phyloP scores from a whole-genome alignment of 1,140 invertebrate genomes.

The Lamellibrachia luymesi region DNA sequence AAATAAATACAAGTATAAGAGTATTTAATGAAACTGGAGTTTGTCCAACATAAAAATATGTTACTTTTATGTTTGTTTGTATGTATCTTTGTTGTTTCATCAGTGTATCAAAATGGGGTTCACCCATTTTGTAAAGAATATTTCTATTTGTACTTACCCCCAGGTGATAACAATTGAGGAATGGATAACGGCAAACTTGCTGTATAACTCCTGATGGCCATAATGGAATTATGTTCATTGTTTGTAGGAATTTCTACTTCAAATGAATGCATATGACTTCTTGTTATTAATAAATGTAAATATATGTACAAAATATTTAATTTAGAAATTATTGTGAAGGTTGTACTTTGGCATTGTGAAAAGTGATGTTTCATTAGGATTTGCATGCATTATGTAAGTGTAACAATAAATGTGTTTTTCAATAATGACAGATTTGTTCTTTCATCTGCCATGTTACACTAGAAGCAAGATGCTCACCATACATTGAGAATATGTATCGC shows the following conservation, averaged over 20 bases:
- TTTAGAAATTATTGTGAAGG: not conserved
- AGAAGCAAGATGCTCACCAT: not conserved
- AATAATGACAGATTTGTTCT: not conserved
- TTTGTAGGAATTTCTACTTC: not conserved
- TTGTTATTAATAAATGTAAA: not conserved
- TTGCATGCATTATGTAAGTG: not conserved
- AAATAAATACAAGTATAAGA: not conserved
- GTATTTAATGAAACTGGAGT: not conserved
- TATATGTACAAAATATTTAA: not conserved
- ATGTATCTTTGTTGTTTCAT: not conserved
- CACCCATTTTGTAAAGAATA: not conserved
- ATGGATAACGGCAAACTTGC: not conserved
- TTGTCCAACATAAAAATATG: not conserved
- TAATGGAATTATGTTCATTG: not conserved
- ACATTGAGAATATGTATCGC: not conserved
- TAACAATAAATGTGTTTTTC: not conserved
- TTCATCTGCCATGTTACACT: not conserved
- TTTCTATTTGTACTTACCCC: not conserved
- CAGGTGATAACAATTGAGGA: not conserved
- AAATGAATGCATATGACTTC: not conserved
- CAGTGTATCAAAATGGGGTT: not conserved
- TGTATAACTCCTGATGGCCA: not conserved
- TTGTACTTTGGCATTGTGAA: not conserved
- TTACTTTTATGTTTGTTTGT: not conserved
- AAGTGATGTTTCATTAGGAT: not conserved